Conservation (phyloP, 1,140 invertebrate species). For the Melanaphis sacchari region DNA sequence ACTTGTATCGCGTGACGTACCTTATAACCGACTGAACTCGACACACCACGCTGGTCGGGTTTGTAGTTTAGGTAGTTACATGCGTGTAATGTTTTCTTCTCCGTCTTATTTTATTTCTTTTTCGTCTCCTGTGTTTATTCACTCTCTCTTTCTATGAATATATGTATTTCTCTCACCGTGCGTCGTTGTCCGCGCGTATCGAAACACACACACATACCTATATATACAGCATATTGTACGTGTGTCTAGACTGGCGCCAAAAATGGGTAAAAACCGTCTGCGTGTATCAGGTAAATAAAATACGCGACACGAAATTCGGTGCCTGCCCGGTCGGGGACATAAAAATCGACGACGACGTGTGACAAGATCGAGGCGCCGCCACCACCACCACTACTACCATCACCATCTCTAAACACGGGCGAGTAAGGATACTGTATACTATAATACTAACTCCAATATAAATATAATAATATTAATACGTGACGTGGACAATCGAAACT, state of each 20-base stretch:
- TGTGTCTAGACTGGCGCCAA: constrained; percentile 54
- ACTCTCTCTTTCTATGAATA: neutral
- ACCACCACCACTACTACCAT: neutral
- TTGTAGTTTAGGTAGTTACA: neutral
- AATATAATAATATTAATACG: constrained; percentile 21
- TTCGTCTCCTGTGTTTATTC: neutral
- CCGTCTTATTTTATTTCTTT: neutral
- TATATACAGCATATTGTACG: neutral
- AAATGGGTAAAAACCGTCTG: constrained; percentile 50
- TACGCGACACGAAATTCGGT: constrained; percentile 46
- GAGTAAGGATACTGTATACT: neutral
- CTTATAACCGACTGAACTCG: constrained; percentile 28
- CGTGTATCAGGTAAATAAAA: constrained; percentile 36
- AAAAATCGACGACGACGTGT: constrained; percentile 47
- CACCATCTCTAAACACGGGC: neutral
- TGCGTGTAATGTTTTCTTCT: neutral
- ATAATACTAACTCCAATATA: neutral
- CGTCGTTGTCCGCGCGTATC: neutral
- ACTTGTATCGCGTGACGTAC: constrained; percentile 26
- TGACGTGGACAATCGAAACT: constrained; percentile 53
- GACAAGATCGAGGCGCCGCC: constrained; percentile 46
- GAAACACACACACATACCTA: neutral
- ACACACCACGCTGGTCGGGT: neutral
- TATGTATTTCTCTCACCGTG: neutral
- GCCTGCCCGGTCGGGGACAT: constrained; percentile 1